phyloP scores from a whole-genome alignment of 2,888 invertebrate species.

The Acanthococcus lagerstroemiae region DNA sequence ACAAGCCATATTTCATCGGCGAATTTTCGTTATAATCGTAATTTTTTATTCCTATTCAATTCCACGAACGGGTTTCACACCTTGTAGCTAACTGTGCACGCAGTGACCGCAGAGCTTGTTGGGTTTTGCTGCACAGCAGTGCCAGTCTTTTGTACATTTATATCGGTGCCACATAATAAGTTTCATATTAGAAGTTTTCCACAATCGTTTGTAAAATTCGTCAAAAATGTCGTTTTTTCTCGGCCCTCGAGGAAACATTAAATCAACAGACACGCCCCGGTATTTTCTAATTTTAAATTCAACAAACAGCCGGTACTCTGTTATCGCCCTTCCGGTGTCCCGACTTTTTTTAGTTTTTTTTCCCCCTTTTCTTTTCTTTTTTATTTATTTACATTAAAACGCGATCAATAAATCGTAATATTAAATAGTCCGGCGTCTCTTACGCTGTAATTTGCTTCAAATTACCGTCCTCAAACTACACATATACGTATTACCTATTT shows the following conservation, averaged over 20 bases:
- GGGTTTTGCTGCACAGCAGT: no score
- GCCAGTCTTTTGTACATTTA: no score
- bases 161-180: no score
- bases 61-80: background rate
- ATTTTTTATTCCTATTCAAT: background rate
- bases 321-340: conserved; percentile 23
- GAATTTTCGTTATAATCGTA: background rate
- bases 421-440: conserved; percentile 18
- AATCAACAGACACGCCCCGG: conserved; percentile 24
- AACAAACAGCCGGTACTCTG: conserved; percentile 9
- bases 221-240: background rate
- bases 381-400: conserved; percentile 18
- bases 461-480: conserved; percentile 14
- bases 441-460: conserved; percentile 24
- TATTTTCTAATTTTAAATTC: conserved; percentile 1
- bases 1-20: background rate
- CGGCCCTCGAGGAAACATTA: conserved; percentile 20
- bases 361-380: background rate
- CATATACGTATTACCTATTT: background rate
- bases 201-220: no score
- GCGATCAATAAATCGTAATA: conserved; percentile 27
- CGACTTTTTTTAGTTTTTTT: background rate
- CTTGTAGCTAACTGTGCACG: no score
- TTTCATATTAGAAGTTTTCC: no score
- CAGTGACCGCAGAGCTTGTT: no score